Evolutionary conservation across 2,113 vertebrate species (phyloP), one percentile per base, ranked within the genome.

Genomic region (Periophthalmus modestus): DNA sequence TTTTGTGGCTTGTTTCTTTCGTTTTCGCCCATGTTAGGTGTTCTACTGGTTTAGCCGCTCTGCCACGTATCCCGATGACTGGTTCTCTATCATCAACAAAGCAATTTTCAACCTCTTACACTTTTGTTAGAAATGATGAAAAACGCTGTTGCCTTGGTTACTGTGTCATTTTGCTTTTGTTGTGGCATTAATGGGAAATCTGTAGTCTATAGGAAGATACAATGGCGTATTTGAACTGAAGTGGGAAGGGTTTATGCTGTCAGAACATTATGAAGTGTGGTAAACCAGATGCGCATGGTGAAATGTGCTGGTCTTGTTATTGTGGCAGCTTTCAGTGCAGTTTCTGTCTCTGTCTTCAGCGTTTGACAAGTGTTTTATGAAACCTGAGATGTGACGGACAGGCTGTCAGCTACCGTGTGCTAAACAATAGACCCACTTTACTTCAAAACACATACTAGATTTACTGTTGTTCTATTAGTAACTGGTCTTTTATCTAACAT

Each of bases 131-230:
- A 69, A 71, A 70, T 73, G 18, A 71, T 52, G 52, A 4, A 39
- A 79, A 0, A 69, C 80, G 50, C 59, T 58, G 63, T 85, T 74
- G 61, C 73, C 72, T 65, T 77, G 59, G 79, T 75, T 59, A 84
- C 67, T 36, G 18, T 65, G 24, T 69, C 2, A 24, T 72, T 81
- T 72, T 66, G 23, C 43, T 19, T 66, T 83, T 85, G 82, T 78
- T 85, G 83, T 89, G 82, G 82, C 86, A 87, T 88, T 80, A 84
- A 77, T 82, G 71, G 82, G 79, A 77, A 73, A 46, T 28, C 67
- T 63, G 58, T 28, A 28, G 70, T 21, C 50, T 69, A 73, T 0
- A 63, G 28, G 21, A 71, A 50, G 47, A 65, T 43, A 43, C 14
- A 13, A 55, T 63, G 34, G 67, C 48, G 33, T 14, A 70, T 77